Evolutionary conservation across 2,797 vertebrate genomes (phyloP).

Genomic region (Schizothorax lantsangensis): DNA sequence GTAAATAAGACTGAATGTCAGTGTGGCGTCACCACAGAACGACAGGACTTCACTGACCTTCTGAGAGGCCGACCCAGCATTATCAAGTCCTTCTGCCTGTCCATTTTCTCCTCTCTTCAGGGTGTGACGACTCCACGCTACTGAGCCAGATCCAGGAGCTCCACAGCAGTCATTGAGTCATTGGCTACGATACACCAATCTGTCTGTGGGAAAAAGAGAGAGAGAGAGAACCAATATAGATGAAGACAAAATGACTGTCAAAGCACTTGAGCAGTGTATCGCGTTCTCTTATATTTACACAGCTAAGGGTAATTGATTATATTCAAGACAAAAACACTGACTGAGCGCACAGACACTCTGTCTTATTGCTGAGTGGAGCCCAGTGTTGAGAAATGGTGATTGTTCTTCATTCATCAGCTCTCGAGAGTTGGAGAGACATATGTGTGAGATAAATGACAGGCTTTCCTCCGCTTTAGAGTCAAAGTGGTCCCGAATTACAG

Average conservation of each 20-base stretch:
- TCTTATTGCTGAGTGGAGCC: constrained; percentile 20
- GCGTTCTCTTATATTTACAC: constrained; percentile 47
- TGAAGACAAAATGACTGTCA: constrained; percentile 58
- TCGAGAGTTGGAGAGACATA: constrained; percentile 24
- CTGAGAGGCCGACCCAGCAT: not conserved
- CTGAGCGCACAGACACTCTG: constrained; percentile 33
- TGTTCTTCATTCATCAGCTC: constrained; percentile 58
- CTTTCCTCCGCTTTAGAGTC: not conserved
- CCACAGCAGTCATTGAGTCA: constrained; percentile 50
- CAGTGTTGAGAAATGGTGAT: constrained; percentile 39
- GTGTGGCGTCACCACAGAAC: not conserved
- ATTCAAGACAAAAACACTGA: constrained; percentile 53
- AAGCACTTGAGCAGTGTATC: constrained; percentile 38
- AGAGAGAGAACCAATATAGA: constrained; percentile 43
- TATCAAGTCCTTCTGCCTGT: constrained; percentile 11
- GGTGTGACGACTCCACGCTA: constrained; percentile 39
- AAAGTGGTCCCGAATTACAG: not conserved
- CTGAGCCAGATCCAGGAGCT: constrained; percentile 41
- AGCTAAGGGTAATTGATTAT: constrained; percentile 55
- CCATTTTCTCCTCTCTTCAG: constrained; percentile 29
- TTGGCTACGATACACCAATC: constrained; percentile 44
- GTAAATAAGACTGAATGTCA: not conserved
- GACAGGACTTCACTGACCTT: constrained; percentile 27
- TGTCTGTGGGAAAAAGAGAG: constrained; percentile 43
- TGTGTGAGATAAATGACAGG: constrained; percentile 42